Conservation (phyloP, 1,140 invertebrate genomes). For the Dendrolimus punctatus region DNA sequence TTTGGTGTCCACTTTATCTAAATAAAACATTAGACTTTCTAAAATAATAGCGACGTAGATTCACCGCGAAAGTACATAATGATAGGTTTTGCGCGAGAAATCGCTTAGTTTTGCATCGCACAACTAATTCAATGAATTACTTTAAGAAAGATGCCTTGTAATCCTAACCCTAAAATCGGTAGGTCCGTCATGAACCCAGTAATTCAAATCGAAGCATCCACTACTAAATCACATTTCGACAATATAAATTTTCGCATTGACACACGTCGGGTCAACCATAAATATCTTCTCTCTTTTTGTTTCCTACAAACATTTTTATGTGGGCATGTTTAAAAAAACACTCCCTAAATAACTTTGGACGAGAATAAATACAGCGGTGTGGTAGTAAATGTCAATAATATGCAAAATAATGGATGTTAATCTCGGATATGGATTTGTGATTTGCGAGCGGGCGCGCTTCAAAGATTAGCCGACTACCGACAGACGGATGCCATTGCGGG, state of each 20-base stretch:
- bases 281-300: constrained; percentile 62
- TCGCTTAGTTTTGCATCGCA: too few species aligned
- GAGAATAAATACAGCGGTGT: constrained; percentile 61
- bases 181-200: constrained; percentile 45
- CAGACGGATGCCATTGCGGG: constrained; percentile 26
- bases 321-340: constrained; percentile 61
- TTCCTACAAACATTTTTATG: constrained; percentile 65
- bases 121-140: too few species aligned
- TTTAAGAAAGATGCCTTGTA: too few species aligned
- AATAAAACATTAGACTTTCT: too few species aligned
- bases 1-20: too few species aligned
- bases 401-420: constrained; percentile 70
- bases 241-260: constrained; percentile 65
- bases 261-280: constrained; percentile 61
- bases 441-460: constrained; percentile 53
- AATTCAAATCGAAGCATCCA: constrained; percentile 50
- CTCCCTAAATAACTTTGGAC: constrained; percentile 63
- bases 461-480: constrained; percentile 46
- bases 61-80: too few species aligned
- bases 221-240: constrained; percentile 50
- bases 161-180: constrained; percentile 12
- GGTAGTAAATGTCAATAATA: constrained; percentile 70
- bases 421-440: constrained; percentile 52
- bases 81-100: too few species aligned
- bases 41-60: too few species aligned